Percentiles rank a stretch among this genome's conserved stretches.
Conservation (phyloP, 2,888 invertebrate species). For the Cheilosia variabilis region DNA sequence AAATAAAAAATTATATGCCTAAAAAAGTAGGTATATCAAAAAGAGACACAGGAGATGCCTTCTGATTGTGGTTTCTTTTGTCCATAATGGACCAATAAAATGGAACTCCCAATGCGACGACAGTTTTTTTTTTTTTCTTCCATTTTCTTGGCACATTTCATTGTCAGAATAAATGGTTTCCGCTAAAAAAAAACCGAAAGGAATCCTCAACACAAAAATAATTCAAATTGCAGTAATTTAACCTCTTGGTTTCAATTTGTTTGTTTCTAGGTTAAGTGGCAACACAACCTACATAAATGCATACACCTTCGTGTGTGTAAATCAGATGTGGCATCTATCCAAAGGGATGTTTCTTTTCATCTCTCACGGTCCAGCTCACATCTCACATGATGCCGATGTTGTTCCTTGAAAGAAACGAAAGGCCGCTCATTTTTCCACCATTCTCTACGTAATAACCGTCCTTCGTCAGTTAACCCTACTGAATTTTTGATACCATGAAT, state of each 20-base stretch:
- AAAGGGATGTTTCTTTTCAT: constrained; percentile 33
- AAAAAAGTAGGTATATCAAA: neutral
- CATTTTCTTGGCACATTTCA: constrained; percentile 31
- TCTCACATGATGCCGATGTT: no score
- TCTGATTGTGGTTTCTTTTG: constrained; percentile 3
- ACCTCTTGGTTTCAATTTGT: neutral
- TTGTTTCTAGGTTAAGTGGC: constrained; percentile 29
- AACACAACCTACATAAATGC: neutral
- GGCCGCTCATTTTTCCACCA: neutral
- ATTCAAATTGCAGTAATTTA: constrained; percentile 26
- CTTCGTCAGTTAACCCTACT: constrained; percentile 48
- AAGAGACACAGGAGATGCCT: neutral
- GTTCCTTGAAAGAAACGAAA: neutral
- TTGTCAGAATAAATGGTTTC: constrained; percentile 26
- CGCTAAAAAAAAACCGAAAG: neutral
- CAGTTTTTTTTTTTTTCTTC: neutral
- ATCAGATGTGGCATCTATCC: constrained; percentile 44
- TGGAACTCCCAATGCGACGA: constrained; percentile 50
- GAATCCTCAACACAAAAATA: neutral
- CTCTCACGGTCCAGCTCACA: constrained; percentile 8
- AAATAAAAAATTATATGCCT: neutral
- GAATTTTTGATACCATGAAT: constrained; percentile 58
- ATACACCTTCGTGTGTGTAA: neutral
- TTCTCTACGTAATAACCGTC: constrained; percentile 48
- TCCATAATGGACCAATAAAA: constrained; percentile 40